Conservation (phyloP, 1,140 invertebrate genomes). For the Zaprionus ghesquierei region DNA sequence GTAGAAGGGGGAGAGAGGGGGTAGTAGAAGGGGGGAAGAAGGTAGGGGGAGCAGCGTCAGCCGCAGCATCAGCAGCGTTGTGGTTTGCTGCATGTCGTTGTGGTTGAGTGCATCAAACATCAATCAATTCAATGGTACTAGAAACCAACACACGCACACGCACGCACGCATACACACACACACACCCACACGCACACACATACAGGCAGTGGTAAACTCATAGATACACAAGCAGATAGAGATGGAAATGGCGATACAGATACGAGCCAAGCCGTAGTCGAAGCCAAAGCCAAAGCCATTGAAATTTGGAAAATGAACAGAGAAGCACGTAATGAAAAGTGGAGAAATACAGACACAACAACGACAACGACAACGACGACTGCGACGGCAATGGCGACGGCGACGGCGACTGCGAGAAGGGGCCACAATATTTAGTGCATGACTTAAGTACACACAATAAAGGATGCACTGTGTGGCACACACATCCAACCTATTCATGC, state of each 20-base stretch:
- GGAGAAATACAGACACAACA: constrained; percentile 38
- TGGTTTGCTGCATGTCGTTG: constrained; percentile 77
- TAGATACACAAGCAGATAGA: constrained; percentile 21
- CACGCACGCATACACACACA: constrained; percentile 19
- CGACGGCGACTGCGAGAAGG: not conserved
- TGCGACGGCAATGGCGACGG: too few relatives aligned
- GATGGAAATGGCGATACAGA: constrained; percentile 22
- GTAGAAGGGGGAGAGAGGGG: not conserved
- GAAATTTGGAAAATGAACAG: constrained; percentile 55
- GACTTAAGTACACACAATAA: constrained; percentile 46
- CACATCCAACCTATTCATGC: not conserved
- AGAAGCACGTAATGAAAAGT: constrained; percentile 62
- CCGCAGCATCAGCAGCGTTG: constrained; percentile 56
- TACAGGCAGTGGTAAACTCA: not conserved
- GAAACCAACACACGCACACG: constrained; percentile 38
- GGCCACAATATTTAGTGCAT: constrained; percentile 66
- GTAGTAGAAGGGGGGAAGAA: not conserved
- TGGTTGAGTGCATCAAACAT: constrained; percentile 79
- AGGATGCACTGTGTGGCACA: constrained; percentile 19
- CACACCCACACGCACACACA: not conserved
- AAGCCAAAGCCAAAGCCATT: constrained; percentile 45
- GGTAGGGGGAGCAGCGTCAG: not conserved
- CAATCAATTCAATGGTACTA: constrained; percentile 78
- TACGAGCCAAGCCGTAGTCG: constrained; percentile 14
- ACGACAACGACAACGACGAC: not conserved